Evolutionary conservation across 2,797 vertebrate genomes (phyloP).

Genomic region (Xerus rutilus): DNA sequence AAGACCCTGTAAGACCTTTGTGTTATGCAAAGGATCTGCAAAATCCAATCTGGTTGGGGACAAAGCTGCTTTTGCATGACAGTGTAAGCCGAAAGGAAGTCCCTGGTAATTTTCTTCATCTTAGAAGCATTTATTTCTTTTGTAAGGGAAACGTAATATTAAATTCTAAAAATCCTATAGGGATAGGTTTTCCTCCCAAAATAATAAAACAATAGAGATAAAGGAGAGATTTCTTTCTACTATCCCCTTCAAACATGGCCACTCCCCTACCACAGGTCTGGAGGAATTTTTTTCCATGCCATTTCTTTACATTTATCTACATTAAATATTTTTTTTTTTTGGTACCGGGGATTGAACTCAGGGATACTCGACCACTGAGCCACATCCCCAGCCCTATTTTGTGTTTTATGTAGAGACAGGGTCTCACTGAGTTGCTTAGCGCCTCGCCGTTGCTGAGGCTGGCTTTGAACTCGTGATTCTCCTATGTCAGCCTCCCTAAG

Average conservation of each 20-base stretch:
- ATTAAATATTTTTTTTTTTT: not conserved
- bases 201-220: not conserved
- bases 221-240: not conserved
- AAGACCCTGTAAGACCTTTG: slow-evolving; percentile 8
- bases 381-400: too few species aligned
- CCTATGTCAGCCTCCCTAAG: too few species aligned
- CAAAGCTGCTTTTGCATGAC: not conserved
- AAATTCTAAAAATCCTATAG: slow-evolving; percentile 23
- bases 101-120: not conserved
- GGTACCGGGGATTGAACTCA: too few species aligned
- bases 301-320: not conserved
- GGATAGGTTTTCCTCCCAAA: not conserved
- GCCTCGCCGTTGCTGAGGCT: too few species aligned
- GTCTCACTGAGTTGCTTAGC: too few species aligned
- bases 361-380: too few species aligned
- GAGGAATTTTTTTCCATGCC: not conserved
- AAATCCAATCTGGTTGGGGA: not conserved
- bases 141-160: slow-evolving; percentile 17
- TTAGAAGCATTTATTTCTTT: not conserved
- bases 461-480: too few species aligned
- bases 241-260: not conserved
- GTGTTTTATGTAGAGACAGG: too few species aligned
- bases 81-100: not conserved
- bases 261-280: not conserved
- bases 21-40: not conserved